Base-by-base conservation (phyloP, 1,140 invertebrate genomes). In the Acromyrmex echinatior region DNA sequence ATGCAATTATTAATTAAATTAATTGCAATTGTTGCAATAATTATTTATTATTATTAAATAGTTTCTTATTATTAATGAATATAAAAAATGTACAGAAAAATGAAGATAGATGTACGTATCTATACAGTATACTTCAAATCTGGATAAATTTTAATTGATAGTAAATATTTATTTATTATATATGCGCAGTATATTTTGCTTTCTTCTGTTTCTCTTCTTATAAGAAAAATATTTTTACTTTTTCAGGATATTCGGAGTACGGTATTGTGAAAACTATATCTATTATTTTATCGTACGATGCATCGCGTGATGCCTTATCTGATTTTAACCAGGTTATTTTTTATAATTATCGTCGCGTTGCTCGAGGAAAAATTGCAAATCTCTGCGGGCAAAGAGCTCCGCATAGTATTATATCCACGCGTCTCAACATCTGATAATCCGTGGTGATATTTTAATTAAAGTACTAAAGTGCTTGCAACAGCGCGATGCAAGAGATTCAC, bases 391-490 rank as follows among this genome's bases (percentile, higher is more conserved):
- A 35, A 25, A 66, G 21, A 79, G 25, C 25, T 51, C 18, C 28
- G 28, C 12, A 14, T 51, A 68, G 3, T 51, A 3, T 39, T 58
- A 81, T 58, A 71, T 60, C 21, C 16, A 45, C 21, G 63, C 31
- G 51, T 56, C 79, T 60, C 35, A 81, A 71, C 35, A 81, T 60
- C 65, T 58, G 53, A 81, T 81, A 58, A 71, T 45, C 5, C 10
- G 5, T 35, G 51, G n/a, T 31, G 51, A 60, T 70, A 70, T 45
- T 71, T 81, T 45, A 71, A 81, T 81, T 81, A 71, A 81, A 25
- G 0, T n/a, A 16, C 16, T 80, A 68, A 78, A 78, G 6, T 35
- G 14, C 51, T 16, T 3, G 14, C 65, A 56, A 25, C 4, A 35
- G 21, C 35, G 66, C 21, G 21, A 81, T 21, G 12, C 28, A 21